These are phyloP conservation scores for Athalia cordata DNA, from an alignment of 2,888 invertebrate species.

Conservation along the genomic window DNA sequence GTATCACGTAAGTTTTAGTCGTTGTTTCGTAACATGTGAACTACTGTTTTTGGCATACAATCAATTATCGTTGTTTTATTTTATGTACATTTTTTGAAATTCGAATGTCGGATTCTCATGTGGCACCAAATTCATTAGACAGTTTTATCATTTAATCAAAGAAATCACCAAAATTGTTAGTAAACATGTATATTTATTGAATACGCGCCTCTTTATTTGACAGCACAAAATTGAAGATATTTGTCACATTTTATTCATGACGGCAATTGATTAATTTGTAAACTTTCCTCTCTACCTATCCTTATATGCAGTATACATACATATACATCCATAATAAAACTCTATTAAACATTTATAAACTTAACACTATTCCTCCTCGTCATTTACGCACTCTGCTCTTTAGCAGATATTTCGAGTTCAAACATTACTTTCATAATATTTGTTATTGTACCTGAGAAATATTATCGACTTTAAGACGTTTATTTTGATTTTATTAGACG, in stretches of 20 bases:
- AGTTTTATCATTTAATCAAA: neutral
- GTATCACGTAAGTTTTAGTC: neutral
- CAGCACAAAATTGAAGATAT: slow-evolving; percentile 21
- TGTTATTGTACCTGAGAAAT: neutral
- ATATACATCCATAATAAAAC: slow-evolving; percentile 36
- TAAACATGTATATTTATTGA: slow-evolving; percentile 34
- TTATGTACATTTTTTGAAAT: neutral
- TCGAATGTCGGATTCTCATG: neutral
- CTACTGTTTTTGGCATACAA: too few species aligned
- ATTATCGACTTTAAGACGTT: slow-evolving; percentile 20
- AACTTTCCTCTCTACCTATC: slow-evolving; percentile 26
- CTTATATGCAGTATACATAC: neutral
- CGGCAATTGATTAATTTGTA: slow-evolving; percentile 33
- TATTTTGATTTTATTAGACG: slow-evolving; percentile 8
- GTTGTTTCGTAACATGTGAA: neutral
- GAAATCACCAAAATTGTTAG: slow-evolving; percentile 6
- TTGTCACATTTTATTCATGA: neutral
- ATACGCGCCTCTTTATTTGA: slow-evolving; percentile 1
- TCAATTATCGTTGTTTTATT: neutral
- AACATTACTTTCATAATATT: slow-evolving; percentile 19
- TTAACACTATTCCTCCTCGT: neutral
- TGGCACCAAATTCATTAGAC: neutral
- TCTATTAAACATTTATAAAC: slow-evolving; percentile 29
- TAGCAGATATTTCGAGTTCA: neutral
- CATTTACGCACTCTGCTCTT: neutral